Evolutionary conservation across 2,888 invertebrate genomes (phyloP).

Genomic region (Coleophora deauratella): DNA sequence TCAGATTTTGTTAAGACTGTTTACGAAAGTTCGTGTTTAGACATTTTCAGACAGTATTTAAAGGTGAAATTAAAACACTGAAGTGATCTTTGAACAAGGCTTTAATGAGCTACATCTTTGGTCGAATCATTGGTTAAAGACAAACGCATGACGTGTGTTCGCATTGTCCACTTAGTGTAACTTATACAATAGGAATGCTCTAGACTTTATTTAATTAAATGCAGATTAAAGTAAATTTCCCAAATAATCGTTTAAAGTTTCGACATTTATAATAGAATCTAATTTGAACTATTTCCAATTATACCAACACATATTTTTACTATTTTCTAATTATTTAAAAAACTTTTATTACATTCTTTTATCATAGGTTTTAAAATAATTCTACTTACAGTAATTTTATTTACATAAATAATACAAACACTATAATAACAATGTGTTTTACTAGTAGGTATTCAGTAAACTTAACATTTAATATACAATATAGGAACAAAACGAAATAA

Average conservation of each 20-base stretch:
- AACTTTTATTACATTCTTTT: neutral
- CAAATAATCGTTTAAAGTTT: conserved; percentile 27
- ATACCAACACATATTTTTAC: conserved; percentile 38
- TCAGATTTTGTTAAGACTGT: too few species aligned
- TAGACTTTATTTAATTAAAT: conserved; percentile 44
- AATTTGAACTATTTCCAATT: conserved; percentile 53
- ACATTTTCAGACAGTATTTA: too few species aligned
- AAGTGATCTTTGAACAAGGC: conserved; percentile 48
- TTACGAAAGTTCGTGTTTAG: too few species aligned
- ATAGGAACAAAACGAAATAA: conserved; percentile 59
- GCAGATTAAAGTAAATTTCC: conserved; percentile 31
- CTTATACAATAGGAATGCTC: conserved; percentile 44
- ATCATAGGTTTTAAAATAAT: conserved; percentile 33
- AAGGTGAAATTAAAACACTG: too few species aligned
- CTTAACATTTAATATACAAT: conserved; percentile 64
- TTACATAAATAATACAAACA: conserved; percentile 70
- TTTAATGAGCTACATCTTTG: conserved; percentile 77
- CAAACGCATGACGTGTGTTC: conserved; percentile 39
- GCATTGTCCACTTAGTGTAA: conserved; percentile 24
- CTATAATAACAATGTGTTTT: conserved; percentile 51
- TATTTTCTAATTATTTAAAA: conserved; percentile 18
- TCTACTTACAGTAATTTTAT: conserved; percentile 50
- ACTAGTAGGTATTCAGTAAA: conserved; percentile 31
- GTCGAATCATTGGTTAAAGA: conserved; percentile 79
- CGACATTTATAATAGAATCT: conserved; percentile 42